phyloP scores from a whole-genome alignment of 2,113 vertebrate genomes.

The Rhagologus leucostigma region DNA sequence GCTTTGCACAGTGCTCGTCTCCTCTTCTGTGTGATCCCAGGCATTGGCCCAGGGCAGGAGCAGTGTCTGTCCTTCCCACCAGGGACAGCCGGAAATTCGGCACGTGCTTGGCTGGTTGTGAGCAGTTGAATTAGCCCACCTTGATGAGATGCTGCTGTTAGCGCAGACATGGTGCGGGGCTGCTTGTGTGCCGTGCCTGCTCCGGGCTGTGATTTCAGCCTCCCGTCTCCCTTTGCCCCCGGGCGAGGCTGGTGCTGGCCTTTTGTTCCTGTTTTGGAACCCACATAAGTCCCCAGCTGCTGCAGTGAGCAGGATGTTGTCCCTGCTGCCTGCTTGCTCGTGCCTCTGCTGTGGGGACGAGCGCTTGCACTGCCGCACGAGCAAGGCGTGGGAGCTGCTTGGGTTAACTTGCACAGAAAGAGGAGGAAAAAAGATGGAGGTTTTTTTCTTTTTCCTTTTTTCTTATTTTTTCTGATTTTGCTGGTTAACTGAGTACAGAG shows the following conservation, averaged over 20 bases:
- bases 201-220: accelerated
- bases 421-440: not conserved
- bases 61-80: not conserved
- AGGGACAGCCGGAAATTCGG: accelerated
- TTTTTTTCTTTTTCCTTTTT: not conserved
- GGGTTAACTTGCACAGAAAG: not conserved
- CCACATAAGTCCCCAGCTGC: not conserved
- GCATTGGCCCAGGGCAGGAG: not conserved
- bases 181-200: not conserved
- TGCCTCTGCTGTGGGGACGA: not conserved
- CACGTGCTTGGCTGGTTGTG: not conserved
- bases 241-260: not conserved
- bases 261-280: not conserved
- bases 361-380: accelerated
- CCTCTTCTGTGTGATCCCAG: not conserved
- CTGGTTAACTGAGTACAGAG: not conserved
- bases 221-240: accelerated
- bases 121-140: not conserved
- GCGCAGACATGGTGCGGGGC: accelerated
- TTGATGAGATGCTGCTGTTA: not conserved
- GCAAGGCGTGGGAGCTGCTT: not conserved
- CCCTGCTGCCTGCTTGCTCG: not conserved
- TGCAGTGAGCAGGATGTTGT: not conserved
- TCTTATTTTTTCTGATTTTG: not conserved
- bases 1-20: not conserved